A percentile compares a stretch with the other conserved stretches of the same genome.
These are phyloP conservation scores for Xanthorhoe designata DNA, from an alignment of 2,888 invertebrate species.

Conservation along the genomic window DNA sequence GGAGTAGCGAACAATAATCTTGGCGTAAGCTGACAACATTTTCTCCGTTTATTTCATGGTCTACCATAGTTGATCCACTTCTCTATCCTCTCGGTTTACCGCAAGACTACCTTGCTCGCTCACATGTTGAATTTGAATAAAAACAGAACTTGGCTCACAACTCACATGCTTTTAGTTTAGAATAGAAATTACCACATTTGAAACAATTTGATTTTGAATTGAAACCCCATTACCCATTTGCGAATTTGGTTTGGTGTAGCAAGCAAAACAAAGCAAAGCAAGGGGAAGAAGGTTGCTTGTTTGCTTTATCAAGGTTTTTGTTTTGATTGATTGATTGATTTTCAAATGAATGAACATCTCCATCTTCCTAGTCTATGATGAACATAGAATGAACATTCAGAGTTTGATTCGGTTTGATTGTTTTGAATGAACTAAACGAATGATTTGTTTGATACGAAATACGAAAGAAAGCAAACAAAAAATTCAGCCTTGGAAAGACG, in stretches of 20 bases:
- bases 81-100: slow-evolving; percentile 59
- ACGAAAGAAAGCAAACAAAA: too few relatives aligned
- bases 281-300: background rate
- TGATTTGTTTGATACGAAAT: slow-evolving; percentile 36
- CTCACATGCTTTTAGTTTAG: slow-evolving; percentile 31
- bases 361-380: too few relatives aligned
- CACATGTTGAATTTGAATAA: slow-evolving; percentile 38
- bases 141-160: slow-evolving; percentile 48
- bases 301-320: background rate
- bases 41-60: slow-evolving; percentile 60
- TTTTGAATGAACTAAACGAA: slow-evolving; percentile 20
- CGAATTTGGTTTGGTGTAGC: background rate
- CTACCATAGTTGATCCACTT: slow-evolving; percentile 69
- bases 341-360: slow-evolving; percentile 35
- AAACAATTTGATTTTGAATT: background rate
- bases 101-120: slow-evolving; percentile 53
- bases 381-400: too few relatives aligned
- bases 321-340: background rate
- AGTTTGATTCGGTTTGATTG: background rate
- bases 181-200: background rate
- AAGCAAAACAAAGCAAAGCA: too few relatives aligned
- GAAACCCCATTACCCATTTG: too few relatives aligned
- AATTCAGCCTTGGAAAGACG: too few relatives aligned
- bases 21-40: slow-evolving; percentile 81
- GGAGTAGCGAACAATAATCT: slow-evolving; percentile 80